Evolutionary conservation across 2,888 invertebrate species (phyloP), one percentile per base, ranked within the genome.

Genomic region (Bellardia pandia): DNA sequence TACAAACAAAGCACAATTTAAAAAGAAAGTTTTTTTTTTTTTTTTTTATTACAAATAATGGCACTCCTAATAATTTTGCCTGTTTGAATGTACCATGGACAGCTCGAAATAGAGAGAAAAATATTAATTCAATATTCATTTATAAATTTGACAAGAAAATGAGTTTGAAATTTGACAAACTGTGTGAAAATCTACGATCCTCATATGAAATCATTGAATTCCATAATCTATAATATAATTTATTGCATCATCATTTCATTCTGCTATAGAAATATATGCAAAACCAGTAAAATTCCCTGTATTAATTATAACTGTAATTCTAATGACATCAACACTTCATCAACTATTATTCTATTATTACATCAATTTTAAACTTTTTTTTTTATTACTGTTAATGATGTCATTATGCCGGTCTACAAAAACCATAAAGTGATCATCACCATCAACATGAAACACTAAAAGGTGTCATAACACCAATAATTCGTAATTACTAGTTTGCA

Each of bases 401-500:
- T 85, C 79, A 80, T 85, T 79, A 75, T 37, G 53, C 11, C 53
- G 53, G 45, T 56, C 68, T 62, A 23, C 68, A 23, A n/a, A 60
- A 45, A n/a, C 68, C 58, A 85, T 74, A 23, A 58, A 69, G 45
- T 23, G 76, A 76, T 82, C 69, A 76, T 69, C 60, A 13, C 4
- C 37, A 72, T 33, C 5, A 37, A 37, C 37, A 45, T 37, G 37
- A 66, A 76, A 71, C n/a, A 58, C 30, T 76, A 60, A 64, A 74
- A 87, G 84, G 87, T 87, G 84, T 78, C 74, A 81, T 48, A 81
- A 85, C 51, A 58, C 68, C 75, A 81, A 79, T 69, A 60, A 82
- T 82, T 75, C 75, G 69, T 75, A 87, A 87, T 87, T 85, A 78
- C 53, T 51, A 75, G 69, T 85, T 87, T 85, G 77, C 87, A 87